Percentiles rank a stretch among this genome's conserved stretches.
These are phyloP conservation scores for Stratiomys singularior DNA, from an alignment of 2,888 invertebrate genomes.

Conservation along the genomic window DNA sequence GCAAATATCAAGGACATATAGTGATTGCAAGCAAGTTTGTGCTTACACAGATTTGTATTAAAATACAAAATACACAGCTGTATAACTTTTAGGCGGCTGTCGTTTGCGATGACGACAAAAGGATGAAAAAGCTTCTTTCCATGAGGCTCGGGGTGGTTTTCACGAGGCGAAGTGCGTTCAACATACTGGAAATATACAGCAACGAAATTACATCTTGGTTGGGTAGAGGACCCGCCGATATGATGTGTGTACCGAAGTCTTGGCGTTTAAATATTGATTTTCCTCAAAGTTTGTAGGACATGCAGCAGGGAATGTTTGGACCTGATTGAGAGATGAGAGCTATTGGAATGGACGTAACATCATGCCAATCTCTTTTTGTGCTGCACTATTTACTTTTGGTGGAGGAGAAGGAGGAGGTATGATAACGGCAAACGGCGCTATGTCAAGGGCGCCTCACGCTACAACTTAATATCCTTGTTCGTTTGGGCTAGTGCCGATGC, in stretches of 20 bases:
- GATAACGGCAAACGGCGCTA: not conserved
- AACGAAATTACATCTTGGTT: not conserved
- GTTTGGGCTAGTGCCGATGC: not conserved
- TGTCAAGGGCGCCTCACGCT: constrained; percentile 6
- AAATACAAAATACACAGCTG: not conserved
- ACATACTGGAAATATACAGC: not conserved
- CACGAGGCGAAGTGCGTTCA: not conserved
- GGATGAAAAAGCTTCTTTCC: not conserved
- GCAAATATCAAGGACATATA: constrained; percentile 3
- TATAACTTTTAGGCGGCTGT: constrained; percentile 1
- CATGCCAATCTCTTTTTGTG: not conserved
- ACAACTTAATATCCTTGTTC: not conserved
- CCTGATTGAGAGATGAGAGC: not conserved
- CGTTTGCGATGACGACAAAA: not conserved
- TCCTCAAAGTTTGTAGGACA: constrained; percentile 33
- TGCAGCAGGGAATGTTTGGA: not conserved
- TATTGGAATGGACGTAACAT: not conserved
- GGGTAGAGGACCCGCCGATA: not conserved
- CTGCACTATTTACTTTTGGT: not conserved
- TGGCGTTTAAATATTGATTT: constrained; percentile 42
- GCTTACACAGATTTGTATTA: not conserved
- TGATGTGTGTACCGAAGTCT: constrained; percentile 23
- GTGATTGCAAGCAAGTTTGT: not conserved
- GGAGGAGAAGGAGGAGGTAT: not conserved
- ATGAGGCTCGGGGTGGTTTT: too few relatives aligned